phyloP scores from a whole-genome alignment of 2,888 invertebrate species.

The Tuta absoluta region DNA sequence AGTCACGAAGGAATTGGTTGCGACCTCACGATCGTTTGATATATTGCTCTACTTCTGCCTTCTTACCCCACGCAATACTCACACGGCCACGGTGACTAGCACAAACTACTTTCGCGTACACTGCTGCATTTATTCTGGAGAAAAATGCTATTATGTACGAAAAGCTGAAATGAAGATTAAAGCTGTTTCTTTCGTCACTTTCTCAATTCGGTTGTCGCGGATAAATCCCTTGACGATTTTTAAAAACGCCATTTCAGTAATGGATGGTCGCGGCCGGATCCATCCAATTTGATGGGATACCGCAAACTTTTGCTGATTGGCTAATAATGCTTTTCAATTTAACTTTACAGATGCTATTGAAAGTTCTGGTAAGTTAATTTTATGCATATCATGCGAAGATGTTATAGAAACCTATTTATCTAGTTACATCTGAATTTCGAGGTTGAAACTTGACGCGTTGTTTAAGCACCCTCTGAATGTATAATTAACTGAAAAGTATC shows the following conservation, averaged over 20 bases:
- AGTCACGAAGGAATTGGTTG: slow-evolving; percentile 57
- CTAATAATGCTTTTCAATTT: slow-evolving; percentile 71
- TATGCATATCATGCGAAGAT: slow-evolving; percentile 1
- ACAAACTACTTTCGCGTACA: not conserved
- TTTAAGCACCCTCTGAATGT: slow-evolving; percentile 10
- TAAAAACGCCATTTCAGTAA: slow-evolving; percentile 29
- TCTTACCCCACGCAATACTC: slow-evolving; percentile 29
- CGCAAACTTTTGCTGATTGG: slow-evolving; percentile 57
- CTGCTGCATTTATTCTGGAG: not conserved
- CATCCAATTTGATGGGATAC: slow-evolving; percentile 55
- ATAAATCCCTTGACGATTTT: slow-evolving; percentile 20
- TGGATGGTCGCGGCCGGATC: slow-evolving; percentile 53
- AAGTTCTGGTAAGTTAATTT: slow-evolving; percentile 58
- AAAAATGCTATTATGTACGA: not conserved
- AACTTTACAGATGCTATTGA: slow-evolving; percentile 61
- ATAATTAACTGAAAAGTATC: not conserved
- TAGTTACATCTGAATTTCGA: not conserved
- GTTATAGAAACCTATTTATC: slow-evolving; percentile 1
- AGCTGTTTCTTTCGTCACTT: not conserved
- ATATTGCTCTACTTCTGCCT: slow-evolving; percentile 64
- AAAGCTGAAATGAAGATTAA: not conserved
- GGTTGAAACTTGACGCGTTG: not conserved
- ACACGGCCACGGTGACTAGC: not conserved
- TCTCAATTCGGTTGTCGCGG: not conserved
- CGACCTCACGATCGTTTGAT: slow-evolving; percentile 57